Evolutionary conservation across 2,113 vertebrate species (phyloP).

Genomic region (Gadus macrocephalus): DNA sequence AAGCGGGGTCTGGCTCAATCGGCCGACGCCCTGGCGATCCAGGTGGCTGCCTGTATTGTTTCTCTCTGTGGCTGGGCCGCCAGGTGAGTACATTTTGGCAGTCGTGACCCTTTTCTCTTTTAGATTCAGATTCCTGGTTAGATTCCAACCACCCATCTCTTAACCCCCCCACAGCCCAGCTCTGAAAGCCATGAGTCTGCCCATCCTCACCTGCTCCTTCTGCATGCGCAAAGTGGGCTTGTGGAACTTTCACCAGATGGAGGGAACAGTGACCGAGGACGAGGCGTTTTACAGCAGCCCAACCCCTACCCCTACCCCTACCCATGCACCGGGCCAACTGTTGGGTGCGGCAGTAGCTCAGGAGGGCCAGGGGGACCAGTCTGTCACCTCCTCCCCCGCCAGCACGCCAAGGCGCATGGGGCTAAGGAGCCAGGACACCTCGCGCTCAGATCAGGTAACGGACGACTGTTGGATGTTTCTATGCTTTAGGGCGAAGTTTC

Average conservation of each 20-base stretch:
- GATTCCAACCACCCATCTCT: not conserved
- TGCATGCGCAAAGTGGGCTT: conserved; percentile 91
- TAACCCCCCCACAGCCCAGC: conserved; percentile 58
- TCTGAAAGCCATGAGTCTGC: conserved; percentile 70
- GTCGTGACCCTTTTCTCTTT: not conserved
- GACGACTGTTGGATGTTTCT: not conserved
- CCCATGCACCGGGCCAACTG: too few species aligned
- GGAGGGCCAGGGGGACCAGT: conserved; percentile 64
- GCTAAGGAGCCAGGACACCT: conserved; percentile 83
- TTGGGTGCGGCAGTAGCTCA: not conserved
- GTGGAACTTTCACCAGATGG: conserved; percentile 90
- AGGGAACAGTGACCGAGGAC: conserved; percentile 17
- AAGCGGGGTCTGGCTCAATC: conserved; percentile 48
- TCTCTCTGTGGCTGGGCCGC: conserved; percentile 89
- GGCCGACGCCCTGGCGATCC: conserved; percentile 76
- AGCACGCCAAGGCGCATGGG: conserved; percentile 85
- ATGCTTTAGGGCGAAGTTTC: not conserved
- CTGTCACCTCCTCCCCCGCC: conserved; percentile 59
- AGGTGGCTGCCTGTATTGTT: conserved; percentile 83
- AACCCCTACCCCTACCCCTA: conserved; percentile 9
- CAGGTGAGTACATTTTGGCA: conserved; percentile 67
- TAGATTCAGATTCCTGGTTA: not conserved
- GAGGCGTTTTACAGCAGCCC: conserved; percentile 57
- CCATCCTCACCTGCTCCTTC: conserved; percentile 81
- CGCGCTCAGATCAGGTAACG: conserved; percentile 76